A percentile compares a stretch with the other conserved stretches of the same genome.
phyloP scores from a whole-genome alignment of 1,140 invertebrate genomes.

The Euura lappo region DNA sequence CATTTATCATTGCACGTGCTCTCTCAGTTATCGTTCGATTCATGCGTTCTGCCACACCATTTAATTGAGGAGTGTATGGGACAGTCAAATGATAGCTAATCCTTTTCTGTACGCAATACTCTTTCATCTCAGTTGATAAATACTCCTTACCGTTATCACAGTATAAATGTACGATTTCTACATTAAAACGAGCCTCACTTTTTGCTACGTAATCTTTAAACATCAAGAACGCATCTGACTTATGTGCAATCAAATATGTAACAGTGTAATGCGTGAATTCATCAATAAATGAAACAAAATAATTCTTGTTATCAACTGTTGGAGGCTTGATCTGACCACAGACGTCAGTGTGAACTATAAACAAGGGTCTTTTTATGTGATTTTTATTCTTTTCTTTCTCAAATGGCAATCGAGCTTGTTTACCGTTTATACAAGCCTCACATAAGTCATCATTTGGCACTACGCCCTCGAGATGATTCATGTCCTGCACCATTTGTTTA shows the following conservation, averaged over 20 bases:
- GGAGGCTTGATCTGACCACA: constrained; percentile 28
- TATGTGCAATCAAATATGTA: not conserved
- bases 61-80: constrained; percentile 58
- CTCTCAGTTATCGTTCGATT: constrained; percentile 56
- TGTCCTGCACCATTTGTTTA: constrained; percentile 30
- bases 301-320: constrained; percentile 21
- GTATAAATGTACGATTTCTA: constrained; percentile 49
- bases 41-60: constrained; percentile 60
- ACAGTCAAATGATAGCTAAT: constrained; percentile 59
- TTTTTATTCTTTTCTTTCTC: constrained; percentile 42
- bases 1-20: constrained; percentile 40
- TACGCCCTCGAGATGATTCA: constrained; percentile 13
- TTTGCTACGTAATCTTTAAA: not conserved
- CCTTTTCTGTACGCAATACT: constrained; percentile 50
- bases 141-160: constrained; percentile 55
- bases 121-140: constrained; percentile 51
- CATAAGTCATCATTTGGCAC: constrained; percentile 42
- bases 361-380: constrained; percentile 47
- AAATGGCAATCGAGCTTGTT: constrained; percentile 50
- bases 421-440: constrained; percentile 53
- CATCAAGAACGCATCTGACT: not conserved
- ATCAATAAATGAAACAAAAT: not conserved
- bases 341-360: constrained; percentile 49
- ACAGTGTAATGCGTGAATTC: not conserved
- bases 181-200: constrained; percentile 41